phyloP scores from a whole-genome alignment of 53 echinoderm and acorn worm species.

The Temnopleurus reevesii region DNA sequence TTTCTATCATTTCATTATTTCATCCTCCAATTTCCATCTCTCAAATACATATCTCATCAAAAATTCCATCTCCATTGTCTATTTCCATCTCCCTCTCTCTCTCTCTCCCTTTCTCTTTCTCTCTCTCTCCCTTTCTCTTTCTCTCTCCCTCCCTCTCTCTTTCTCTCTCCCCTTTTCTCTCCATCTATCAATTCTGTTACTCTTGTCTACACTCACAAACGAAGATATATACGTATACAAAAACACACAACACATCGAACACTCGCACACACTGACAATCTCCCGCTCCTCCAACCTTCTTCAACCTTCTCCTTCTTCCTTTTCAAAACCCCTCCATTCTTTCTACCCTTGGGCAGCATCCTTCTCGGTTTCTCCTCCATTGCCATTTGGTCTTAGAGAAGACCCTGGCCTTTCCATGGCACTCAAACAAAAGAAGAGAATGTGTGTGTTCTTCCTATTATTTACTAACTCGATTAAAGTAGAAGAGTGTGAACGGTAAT shows the following conservation, averaged over 20 bases:
- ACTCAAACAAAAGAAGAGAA: background rate
- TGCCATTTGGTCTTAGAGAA: background rate
- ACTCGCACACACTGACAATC: too few species aligned
- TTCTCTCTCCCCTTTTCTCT: background rate
- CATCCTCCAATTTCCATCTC: too few species aligned
- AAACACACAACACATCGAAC: too few species aligned
- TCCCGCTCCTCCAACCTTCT: background rate
- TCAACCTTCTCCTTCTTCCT: background rate
- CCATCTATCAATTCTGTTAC: background rate
- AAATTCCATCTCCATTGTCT: too few species aligned
- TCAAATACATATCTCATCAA: too few species aligned
- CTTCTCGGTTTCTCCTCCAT: background rate
- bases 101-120: background rate
- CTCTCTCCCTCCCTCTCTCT: background rate
- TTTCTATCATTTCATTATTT: background rate
- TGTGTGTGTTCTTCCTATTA: conserved; percentile 37
- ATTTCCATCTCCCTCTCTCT: background rate
- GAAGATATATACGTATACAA: too few species aligned
- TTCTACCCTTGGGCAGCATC: background rate
- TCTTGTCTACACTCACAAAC: too few species aligned
- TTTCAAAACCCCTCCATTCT: background rate
- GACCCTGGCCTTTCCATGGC: background rate
- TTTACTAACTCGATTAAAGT: conserved; percentile 25
- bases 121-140: background rate
- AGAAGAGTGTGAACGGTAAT: conserved; percentile 5